These are phyloP conservation scores for Phalacrocorax carbo DNA, from an alignment of 2,113 vertebrate genomes.

Conservation along the genomic window DNA sequence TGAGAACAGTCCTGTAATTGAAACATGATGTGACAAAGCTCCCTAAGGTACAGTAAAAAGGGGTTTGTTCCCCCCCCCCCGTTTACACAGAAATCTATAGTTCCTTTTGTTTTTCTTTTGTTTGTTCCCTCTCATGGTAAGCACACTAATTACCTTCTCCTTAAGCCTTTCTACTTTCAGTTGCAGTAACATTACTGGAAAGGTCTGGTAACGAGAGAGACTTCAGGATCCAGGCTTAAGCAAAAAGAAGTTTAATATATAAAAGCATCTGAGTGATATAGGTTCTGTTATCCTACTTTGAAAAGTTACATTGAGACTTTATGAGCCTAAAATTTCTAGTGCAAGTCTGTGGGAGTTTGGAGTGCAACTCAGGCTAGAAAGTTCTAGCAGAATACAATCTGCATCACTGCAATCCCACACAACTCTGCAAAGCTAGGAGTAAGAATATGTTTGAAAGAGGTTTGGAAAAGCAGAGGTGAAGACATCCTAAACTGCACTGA, in stretches of 20 bases:
- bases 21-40: background rate
- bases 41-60: background rate
- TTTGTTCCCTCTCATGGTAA: background rate
- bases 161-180: background rate
- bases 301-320: background rate
- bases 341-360: slow-evolving; percentile 27
- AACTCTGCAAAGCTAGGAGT: background rate
- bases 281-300: background rate
- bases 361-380: slow-evolving; percentile 42
- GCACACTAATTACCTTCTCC: background rate
- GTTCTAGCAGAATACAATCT: background rate
- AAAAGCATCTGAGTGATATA: background rate
- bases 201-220: background rate
- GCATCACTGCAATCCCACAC: slow-evolving; percentile 11
- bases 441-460: background rate
- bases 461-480: slow-evolving; percentile 1
- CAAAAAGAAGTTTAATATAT: background rate
- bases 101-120: slow-evolving; percentile 4
- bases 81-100: background rate
- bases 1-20: background rate
- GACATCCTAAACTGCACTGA: background rate
- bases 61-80: fast-evolving
- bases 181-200: background rate
- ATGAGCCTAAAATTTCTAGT: background rate
- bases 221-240: background rate